phyloP scores from a whole-genome alignment of 2,888 invertebrate genomes.

The Abrostola triplasia region DNA sequence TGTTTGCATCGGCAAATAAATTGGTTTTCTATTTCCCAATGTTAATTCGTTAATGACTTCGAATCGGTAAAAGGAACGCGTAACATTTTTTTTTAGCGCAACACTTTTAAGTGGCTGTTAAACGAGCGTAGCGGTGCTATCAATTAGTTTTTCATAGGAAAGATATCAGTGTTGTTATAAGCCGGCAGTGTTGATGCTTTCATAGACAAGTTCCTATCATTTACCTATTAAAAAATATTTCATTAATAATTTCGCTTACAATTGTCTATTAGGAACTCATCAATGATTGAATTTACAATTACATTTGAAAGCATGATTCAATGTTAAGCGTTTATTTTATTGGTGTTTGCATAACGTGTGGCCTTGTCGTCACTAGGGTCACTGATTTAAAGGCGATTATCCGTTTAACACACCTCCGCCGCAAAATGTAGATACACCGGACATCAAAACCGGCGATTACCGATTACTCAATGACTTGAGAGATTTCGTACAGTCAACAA shows the following conservation, averaged over 20 bases:
- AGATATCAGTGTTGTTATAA: constrained; percentile 33
- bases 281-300: constrained; percentile 3
- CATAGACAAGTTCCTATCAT: constrained; percentile 26
- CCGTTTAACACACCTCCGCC: too few species aligned
- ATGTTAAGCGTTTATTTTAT: background rate
- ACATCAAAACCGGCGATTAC: too few species aligned
- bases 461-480: too few species aligned
- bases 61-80: constrained; percentile 57
- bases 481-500: too few species aligned
- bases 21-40: constrained; percentile 54
- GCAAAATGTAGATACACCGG: too few species aligned
- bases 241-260: constrained; percentile 13
- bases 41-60: constrained; percentile 38
- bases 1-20: constrained; percentile 30
- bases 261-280: constrained; percentile 11
- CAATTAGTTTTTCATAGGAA: constrained; percentile 60
- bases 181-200: constrained; percentile 36
- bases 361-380: too few species aligned
- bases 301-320: background rate
- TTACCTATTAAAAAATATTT: constrained; percentile 15
- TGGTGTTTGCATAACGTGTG: too few species aligned
- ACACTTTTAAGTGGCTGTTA: constrained; percentile 58
- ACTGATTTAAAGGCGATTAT: too few species aligned
- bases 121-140: constrained; percentile 64
- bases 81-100: constrained; percentile 54